These are phyloP conservation scores for Crotalus horridus DNA, from an alignment of 2,113 vertebrate genomes.

Conservation along the genomic window DNA sequence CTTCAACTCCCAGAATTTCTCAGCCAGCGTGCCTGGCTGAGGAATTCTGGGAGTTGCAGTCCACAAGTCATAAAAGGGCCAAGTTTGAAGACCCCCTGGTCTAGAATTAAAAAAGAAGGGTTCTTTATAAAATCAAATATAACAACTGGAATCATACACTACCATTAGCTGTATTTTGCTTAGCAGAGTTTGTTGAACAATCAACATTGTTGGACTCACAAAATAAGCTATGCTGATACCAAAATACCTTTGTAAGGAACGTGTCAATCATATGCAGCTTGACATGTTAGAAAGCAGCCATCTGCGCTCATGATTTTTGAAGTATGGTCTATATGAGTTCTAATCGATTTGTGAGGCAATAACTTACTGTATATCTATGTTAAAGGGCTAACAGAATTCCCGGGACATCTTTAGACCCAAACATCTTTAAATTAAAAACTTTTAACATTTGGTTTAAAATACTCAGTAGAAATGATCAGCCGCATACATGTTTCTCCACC, in stretches of 20 bases:
- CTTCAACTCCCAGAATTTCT: no score
- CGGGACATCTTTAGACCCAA: background rate
- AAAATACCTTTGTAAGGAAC: background rate
- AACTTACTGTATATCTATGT: background rate
- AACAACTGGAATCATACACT: background rate
- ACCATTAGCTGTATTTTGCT: background rate
- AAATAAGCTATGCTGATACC: background rate
- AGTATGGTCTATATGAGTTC: background rate
- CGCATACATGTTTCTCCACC: no score
- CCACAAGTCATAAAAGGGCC: no score
- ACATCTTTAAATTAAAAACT: background rate
- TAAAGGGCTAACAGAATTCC: background rate
- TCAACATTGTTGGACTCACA: background rate
- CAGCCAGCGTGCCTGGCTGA: no score
- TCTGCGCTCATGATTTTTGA: background rate
- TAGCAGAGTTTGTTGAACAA: background rate
- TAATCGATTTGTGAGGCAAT: background rate
- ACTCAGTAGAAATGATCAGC: background rate
- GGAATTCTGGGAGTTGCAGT: no score
- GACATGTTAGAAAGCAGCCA: background rate
- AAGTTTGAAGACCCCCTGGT: no score
- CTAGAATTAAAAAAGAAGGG: background rate
- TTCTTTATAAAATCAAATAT: background rate
- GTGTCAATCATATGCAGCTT: background rate
- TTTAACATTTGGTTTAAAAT: background rate